These are phyloP conservation scores for Keiferia lycopersicella DNA, from an alignment of 2,888 invertebrate genomes.

Conservation along the genomic window DNA sequence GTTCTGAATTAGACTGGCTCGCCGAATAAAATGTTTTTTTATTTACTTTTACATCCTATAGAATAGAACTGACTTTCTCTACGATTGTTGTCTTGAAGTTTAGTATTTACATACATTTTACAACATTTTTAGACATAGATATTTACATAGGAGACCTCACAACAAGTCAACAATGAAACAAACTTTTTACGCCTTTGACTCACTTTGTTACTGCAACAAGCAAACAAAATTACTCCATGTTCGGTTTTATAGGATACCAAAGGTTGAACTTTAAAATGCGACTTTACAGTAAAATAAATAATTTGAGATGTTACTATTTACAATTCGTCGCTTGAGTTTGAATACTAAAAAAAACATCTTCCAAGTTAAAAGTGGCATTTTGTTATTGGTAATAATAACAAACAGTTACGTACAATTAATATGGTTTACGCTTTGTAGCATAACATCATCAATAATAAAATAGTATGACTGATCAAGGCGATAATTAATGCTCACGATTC, in stretches of 20 bases:
- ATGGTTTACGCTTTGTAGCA: constrained; percentile 6
- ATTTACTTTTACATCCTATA: too few species aligned
- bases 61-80: constrained; percentile 14
- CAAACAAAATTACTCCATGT: constrained; percentile 31
- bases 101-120: constrained; percentile 54
- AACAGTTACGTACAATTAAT: not conserved
- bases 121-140: constrained; percentile 45
- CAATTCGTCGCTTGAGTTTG: constrained; percentile 35
- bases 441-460: constrained; percentile 12
- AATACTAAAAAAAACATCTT: constrained; percentile 18
- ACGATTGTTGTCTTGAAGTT: constrained; percentile 19
- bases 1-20: too few species aligned
- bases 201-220: constrained; percentile 30
- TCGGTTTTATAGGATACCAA: constrained; percentile 34
- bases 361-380: constrained; percentile 39
- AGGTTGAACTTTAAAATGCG: constrained; percentile 34
- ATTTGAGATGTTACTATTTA: constrained; percentile 43
- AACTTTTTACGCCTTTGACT: not conserved
- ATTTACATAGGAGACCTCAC: constrained; percentile 54
- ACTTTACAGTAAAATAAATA: constrained; percentile 37
- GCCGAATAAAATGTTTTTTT: too few species aligned
- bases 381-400: constrained; percentile 29
- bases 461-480: constrained; percentile 14
- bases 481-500: not conserved
- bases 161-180: constrained; percentile 27